Evolutionary conservation across 2,888 invertebrate species (phyloP), one percentile per base, ranked within the genome.

Genomic region (Podotricha telesiphe): DNA sequence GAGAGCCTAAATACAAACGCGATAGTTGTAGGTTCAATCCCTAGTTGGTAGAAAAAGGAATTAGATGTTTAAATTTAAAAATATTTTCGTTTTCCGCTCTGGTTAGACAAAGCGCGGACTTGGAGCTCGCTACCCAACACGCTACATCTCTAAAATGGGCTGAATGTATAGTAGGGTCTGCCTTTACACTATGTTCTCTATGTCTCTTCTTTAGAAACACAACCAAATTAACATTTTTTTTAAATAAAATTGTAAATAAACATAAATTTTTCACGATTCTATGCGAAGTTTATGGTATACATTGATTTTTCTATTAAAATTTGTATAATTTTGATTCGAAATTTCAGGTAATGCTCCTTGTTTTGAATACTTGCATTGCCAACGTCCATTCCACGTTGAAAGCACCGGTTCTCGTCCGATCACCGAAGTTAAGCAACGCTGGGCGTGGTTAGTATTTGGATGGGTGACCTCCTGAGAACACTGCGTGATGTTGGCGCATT

Each of bases 381-480:
- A 62, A 62, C 62, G 62, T 62, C 62, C 77, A 78, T 77, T 77
- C 77, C 75, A 74, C 71, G 78, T 78, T 68, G 75, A 75, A 67
- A 64, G 76, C 78, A 78, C 76, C 77, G 78, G 78, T 77, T 78
- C 79, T 76, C 77, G 77, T 78, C 81, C 80, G 80, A 83, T 81
- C 82, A 81, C 80, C 82, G 80, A 80, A 81, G 80, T 81, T 80
- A 82, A 82, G 81, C 80, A 80, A 80, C 81, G 78, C 80, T 74
- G 77, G 76, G 77, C 77, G 77, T 70, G 77, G 75, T 78, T 76
- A 77, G 78, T 78, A 78, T 76, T 76, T 78, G 76, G 78, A 83
- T 83, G 82, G 82, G 82, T 83, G 82, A 83, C 82, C 84, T 82
- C 82, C 81, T 83, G 83, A 83, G 83, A 83, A 84, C 82, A 82